A percentile compares a stretch with the other conserved stretches of the same genome.
Conservation (phyloP, 2,797 vertebrate species). For the Valencia hispanica region DNA sequence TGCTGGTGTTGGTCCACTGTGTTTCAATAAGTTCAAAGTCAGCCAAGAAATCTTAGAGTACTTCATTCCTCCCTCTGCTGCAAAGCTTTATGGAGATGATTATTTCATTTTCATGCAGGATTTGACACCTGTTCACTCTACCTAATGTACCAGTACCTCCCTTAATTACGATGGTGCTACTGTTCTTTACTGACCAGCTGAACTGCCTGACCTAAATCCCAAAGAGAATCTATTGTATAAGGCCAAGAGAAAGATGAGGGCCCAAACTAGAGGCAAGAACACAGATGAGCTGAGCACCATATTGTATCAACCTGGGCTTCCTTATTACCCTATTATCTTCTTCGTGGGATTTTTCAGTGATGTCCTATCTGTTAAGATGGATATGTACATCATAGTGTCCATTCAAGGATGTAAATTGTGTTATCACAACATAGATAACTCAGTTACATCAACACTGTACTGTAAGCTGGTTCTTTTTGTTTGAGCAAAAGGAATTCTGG, state of each 20-base stretch:
- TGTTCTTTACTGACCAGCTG: not conserved
- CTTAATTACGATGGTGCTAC: not conserved
- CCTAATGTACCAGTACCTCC: not conserved
- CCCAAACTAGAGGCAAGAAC: not conserved
- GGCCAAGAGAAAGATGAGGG: not conserved
- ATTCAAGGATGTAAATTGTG: constrained; percentile 39
- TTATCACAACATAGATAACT: constrained; percentile 34
- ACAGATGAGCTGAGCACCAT: not conserved
- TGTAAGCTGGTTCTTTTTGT: constrained; percentile 1
- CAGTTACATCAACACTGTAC: constrained; percentile 32
- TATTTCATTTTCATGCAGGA: not conserved
- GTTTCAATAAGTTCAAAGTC: not conserved
- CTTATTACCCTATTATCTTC: not conserved
- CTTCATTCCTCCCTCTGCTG: not conserved
- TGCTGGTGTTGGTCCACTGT: not conserved
- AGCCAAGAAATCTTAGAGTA: not conserved
- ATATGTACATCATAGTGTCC: constrained; percentile 13
- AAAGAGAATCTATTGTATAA: not conserved
- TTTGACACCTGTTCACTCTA: not conserved
- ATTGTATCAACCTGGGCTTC: not conserved
- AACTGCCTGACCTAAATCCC: not conserved
- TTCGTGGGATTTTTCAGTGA: not conserved
- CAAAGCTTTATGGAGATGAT: not conserved
- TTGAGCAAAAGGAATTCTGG: constrained; percentile 34
- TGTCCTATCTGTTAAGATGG: not conserved